phyloP scores from a whole-genome alignment of 2,888 invertebrate species.

The Oscheius sp. region DNA sequence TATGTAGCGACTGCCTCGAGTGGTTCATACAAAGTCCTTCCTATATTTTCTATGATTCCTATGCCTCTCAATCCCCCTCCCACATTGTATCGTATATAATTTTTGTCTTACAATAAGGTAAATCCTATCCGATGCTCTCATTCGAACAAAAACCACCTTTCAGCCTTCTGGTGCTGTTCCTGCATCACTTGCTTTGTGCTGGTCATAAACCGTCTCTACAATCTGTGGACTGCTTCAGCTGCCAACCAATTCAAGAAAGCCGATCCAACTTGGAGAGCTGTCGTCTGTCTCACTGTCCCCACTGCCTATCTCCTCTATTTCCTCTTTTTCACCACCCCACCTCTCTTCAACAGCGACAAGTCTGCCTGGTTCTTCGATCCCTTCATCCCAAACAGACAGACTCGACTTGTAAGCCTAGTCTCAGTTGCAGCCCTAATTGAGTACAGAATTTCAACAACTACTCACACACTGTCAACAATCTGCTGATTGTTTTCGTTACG shows the following conservation, averaged over 20 bases:
- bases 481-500: constrained; percentile 1
- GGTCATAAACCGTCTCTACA: constrained; percentile 2
- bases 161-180: constrained; percentile 18
- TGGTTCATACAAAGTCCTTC: background rate
- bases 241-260: background rate
- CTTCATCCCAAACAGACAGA: background rate
- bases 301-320: background rate
- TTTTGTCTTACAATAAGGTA: background rate
- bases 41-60: no score
- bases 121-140: background rate
- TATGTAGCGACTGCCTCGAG: background rate
- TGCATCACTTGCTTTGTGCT: constrained; percentile 6
- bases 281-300: background rate
- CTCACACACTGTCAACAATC: constrained; percentile 10
- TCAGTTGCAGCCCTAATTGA: background rate
- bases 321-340: constrained; percentile 5
- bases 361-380: constrained; percentile 32
- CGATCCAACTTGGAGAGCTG: constrained; percentile 12
- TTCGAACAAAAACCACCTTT: background rate
- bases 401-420: constrained; percentile 1
- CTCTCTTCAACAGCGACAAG: constrained; percentile 19
- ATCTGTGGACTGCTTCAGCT: constrained; percentile 8
- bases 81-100: background rate
- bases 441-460: constrained; percentile 3
- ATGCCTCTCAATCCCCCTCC: background rate